phyloP scores from a whole-genome alignment of 2,113 vertebrate species.

The Anarhynchus alexandrinus region DNA sequence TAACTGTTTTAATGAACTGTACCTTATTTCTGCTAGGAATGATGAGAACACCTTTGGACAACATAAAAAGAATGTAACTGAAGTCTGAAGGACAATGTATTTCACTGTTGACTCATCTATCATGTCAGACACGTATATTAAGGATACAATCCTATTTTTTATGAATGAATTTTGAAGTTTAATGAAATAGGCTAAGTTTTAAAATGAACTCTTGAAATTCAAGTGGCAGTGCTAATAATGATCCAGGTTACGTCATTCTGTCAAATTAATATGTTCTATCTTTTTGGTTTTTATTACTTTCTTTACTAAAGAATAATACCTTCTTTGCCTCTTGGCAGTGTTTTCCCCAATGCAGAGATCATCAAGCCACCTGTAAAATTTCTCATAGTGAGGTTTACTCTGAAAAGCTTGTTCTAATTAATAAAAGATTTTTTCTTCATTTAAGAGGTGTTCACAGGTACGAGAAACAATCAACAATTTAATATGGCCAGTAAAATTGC shows the following conservation, averaged over 20 bases:
- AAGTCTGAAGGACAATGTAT: not conserved
- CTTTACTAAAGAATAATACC: not conserved
- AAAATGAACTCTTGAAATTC: not conserved
- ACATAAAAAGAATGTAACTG: not conserved
- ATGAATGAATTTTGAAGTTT: not conserved
- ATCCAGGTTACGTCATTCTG: not conserved
- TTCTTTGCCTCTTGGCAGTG: conserved; percentile 41
- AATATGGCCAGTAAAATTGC: not conserved
- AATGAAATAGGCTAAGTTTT: not conserved
- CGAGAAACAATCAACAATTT: not conserved
- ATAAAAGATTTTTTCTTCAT: conserved; percentile 70
- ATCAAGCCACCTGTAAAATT: conserved; percentile 69
- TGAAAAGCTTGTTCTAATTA: conserved; percentile 64
- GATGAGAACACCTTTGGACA: not conserved
- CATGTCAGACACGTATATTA: not conserved
- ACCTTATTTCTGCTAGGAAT: not conserved
- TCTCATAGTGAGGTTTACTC: conserved; percentile 73
- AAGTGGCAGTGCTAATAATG: not conserved
- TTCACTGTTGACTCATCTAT: not conserved
- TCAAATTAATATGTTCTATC: not conserved
- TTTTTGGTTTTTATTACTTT: not conserved
- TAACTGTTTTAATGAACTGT: not conserved
- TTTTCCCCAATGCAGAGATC: conserved; percentile 77
- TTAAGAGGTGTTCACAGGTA: conserved; percentile 75
- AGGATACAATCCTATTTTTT: not conserved